Evolutionary conservation across 2,113 vertebrate species (phyloP).

Genomic region (Passer domesticus): DNA sequence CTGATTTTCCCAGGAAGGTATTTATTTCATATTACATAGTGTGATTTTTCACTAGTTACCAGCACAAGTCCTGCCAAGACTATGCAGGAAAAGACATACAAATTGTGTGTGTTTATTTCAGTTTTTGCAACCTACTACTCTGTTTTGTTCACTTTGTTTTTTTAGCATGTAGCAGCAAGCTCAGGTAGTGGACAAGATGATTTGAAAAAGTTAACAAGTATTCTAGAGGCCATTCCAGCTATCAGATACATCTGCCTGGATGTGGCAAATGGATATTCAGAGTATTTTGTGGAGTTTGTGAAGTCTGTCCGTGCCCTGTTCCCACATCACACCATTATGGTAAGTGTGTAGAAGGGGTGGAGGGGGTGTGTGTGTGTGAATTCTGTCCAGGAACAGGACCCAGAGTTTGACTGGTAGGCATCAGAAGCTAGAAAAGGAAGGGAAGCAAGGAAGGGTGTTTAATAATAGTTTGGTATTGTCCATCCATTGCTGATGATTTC

Average conservation of each 20-base stretch:
- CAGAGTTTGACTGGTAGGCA: background rate
- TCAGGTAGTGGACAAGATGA: constrained; percentile 89
- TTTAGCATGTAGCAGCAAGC: constrained; percentile 90
- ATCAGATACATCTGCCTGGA: constrained; percentile 95
- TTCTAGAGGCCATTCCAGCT: constrained; percentile 86
- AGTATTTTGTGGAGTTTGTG: constrained; percentile 97
- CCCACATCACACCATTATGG: constrained; percentile 97
- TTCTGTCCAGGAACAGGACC: background rate
- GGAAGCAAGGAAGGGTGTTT: background rate
- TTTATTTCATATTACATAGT: background rate
- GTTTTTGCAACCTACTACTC: background rate
- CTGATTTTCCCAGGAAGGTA: background rate
- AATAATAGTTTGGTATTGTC: background rate
- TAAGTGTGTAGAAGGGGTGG: constrained; percentile 62
- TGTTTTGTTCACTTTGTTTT: background rate
- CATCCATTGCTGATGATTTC: background rate
- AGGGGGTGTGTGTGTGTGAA: background rate
- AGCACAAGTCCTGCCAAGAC: background rate
- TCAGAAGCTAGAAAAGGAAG: background rate
- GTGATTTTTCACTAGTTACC: background rate
- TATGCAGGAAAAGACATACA: background rate
- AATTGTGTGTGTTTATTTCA: background rate
- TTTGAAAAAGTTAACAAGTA: constrained; percentile 86
- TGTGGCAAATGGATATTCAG: constrained; percentile 97
- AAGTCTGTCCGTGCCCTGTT: constrained; percentile 88